A percentile compares a stretch with the other conserved stretches of the same genome.
Evolutionary conservation across 2,888 invertebrate species (phyloP).

Genomic region (Hoplodrina ambigua): DNA sequence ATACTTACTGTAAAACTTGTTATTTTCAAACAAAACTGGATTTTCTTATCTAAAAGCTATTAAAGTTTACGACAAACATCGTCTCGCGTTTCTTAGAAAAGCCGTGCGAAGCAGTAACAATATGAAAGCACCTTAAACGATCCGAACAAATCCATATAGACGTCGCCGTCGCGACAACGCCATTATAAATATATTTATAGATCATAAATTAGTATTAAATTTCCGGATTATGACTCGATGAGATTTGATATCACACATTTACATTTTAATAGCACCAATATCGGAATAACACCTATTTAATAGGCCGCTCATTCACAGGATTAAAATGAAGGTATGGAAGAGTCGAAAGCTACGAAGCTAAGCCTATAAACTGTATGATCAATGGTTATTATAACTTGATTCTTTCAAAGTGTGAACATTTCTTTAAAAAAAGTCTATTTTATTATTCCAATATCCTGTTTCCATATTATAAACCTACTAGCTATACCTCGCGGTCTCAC

Average conservation of each 20-base stretch:
- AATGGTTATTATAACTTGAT: slow-evolving; percentile 43
- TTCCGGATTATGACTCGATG: slow-evolving; percentile 78
- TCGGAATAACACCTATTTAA: slow-evolving; percentile 72
- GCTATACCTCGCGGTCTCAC: too few relatives aligned
- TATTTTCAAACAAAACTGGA: too few relatives aligned
- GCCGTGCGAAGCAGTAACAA: not conserved
- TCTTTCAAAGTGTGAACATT: slow-evolving; percentile 27
- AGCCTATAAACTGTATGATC: slow-evolving; percentile 55
- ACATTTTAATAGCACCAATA: slow-evolving; percentile 80
- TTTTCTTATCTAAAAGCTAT: not conserved
- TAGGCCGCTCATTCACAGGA: slow-evolving; percentile 62
- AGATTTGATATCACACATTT: slow-evolving; percentile 79
- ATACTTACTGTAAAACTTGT: too few relatives aligned
- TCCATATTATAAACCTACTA: slow-evolving; percentile 7
- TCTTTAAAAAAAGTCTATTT: slow-evolving; percentile 11
- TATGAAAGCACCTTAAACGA: slow-evolving; percentile 55
- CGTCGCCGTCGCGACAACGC: slow-evolving; percentile 74
- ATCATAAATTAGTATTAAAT: slow-evolving; percentile 79
- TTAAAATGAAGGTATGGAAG: slow-evolving; percentile 54
- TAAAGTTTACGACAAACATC: not conserved
- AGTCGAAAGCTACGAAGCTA: slow-evolving; percentile 32
- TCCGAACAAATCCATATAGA: slow-evolving; percentile 60
- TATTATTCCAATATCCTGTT: slow-evolving; percentile 25
- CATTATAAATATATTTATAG: slow-evolving; percentile 77
- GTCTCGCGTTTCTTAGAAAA: not conserved